These are phyloP conservation scores for Psittacula cyanocephala DNA, from an alignment of 2,113 vertebrate genomes.

Conservation along the genomic window DNA sequence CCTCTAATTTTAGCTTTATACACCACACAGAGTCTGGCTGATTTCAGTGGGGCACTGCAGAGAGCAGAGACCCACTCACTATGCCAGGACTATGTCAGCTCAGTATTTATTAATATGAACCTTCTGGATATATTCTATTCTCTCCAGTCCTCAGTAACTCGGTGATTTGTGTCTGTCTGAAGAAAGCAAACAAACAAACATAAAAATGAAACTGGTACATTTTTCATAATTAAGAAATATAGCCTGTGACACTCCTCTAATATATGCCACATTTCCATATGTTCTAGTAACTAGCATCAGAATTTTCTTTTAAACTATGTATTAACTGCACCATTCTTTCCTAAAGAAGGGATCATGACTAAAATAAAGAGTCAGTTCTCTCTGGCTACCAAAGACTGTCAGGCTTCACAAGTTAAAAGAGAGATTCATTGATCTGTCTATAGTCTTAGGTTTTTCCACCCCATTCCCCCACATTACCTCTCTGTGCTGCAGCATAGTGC, in stretches of 20 bases:
- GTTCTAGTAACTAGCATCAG: neutral
- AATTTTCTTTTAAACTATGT: neutral
- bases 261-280: neutral
- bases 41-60: neutral
- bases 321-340: neutral
- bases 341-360: neutral
- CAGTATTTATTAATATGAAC: neutral
- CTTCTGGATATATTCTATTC: neutral
- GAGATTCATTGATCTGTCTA: neutral
- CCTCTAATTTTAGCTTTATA: neutral
- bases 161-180: neutral
- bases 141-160: neutral
- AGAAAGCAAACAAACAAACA: neutral
- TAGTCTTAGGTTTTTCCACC: rapidly evolving
- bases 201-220: neutral
- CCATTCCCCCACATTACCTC: rapidly evolving
- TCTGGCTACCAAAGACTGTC: neutral
- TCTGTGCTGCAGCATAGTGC: rapidly evolving
- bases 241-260: neutral
- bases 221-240: neutral
- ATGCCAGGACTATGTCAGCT: neutral
- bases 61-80: neutral
- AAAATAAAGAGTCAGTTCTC: neutral
- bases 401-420: neutral
- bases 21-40: neutral